Percentiles rank a stretch among this genome's conserved stretches.
Conservation (phyloP, 2,113 vertebrate genomes). For the Antechinus stuartii region DNA sequence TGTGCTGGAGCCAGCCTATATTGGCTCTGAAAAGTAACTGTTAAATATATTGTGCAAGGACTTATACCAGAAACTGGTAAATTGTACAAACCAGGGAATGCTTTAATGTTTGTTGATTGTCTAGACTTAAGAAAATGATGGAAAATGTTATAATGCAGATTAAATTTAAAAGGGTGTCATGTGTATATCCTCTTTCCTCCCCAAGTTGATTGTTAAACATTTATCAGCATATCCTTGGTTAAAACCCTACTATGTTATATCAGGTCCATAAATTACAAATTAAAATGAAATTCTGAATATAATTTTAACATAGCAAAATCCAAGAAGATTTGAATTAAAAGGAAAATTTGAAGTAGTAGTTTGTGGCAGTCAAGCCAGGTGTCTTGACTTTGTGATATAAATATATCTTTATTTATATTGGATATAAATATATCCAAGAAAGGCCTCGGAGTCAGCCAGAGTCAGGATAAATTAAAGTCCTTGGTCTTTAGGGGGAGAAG, state of each 20-base stretch:
- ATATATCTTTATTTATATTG: too few relatives aligned
- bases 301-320: conserved; percentile 53
- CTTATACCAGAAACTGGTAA: neutral
- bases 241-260: conserved; percentile 56
- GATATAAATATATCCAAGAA: too few relatives aligned
- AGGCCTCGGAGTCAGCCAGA: too few relatives aligned
- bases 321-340: conserved; percentile 49
- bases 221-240: conserved; percentile 13
- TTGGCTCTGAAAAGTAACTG: neutral
- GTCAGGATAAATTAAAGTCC: too few relatives aligned
- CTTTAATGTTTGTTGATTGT: neutral
- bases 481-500: too few relatives aligned
- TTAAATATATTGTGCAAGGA: neutral
- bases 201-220: neutral
- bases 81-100: neutral
- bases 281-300: conserved; percentile 69
- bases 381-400: conserved; percentile 8
- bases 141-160: neutral
- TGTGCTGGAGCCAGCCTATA: neutral
- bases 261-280: conserved; percentile 63
- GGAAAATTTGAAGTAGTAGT: conserved; percentile 59
- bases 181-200: neutral
- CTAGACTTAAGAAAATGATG: neutral
- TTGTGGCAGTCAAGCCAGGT: conserved; percentile 51
- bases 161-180: neutral